Evolutionary conservation across 2,113 vertebrate genomes (phyloP).

Genomic region (Deroptyus accipitrinus): DNA sequence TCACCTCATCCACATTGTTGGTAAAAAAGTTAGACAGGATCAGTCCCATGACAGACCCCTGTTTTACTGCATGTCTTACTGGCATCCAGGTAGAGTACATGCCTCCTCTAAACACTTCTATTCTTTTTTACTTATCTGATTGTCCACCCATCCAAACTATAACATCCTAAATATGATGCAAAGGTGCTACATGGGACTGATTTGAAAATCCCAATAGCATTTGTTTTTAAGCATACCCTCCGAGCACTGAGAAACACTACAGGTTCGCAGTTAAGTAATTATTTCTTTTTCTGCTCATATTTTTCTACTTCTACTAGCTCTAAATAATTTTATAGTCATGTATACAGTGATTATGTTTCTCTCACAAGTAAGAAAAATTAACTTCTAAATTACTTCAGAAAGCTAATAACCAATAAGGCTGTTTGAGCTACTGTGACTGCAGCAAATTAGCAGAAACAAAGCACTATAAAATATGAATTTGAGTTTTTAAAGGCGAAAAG

Average conservation of each 20-base stretch:
- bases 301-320: not conserved
- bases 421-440: not conserved
- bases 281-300: not conserved
- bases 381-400: conserved; percentile 24
- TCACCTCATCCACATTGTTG: rapidly evolving
- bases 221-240: not conserved
- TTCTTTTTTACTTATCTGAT: not conserved
- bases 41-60: not conserved
- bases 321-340: not conserved
- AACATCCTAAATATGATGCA: not conserved
- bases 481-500: not conserved
- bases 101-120: not conserved
- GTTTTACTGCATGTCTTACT: not conserved
- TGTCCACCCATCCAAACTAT: not conserved
- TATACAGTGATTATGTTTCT: conserved; percentile 15
- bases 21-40: too few species aligned
- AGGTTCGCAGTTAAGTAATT: not conserved
- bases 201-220: not conserved
- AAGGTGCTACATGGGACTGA: rapidly evolving
- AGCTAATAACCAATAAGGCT: not conserved
- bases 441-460: conserved; percentile 33
- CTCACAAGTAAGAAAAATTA: not conserved
- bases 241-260: not conserved
- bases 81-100: not conserved
- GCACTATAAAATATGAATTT: not conserved